Percentiles rank a stretch among this genome's conserved stretches.
These are phyloP conservation scores for Clavelina lepadiformis DNA, from an alignment of 23 tunicate species.

Conservation along the genomic window DNA sequence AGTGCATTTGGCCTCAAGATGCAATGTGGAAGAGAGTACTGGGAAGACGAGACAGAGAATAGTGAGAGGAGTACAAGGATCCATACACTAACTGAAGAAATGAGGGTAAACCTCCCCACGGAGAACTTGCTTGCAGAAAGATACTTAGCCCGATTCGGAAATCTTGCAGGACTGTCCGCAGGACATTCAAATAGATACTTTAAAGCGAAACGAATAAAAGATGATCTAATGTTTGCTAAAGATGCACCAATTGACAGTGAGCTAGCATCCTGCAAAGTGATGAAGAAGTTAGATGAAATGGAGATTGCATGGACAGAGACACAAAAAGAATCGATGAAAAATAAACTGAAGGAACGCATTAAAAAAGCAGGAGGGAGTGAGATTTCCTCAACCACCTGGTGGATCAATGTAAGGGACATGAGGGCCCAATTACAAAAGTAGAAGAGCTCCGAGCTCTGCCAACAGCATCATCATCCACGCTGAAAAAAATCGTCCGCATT, in stretches of 20 bases:
- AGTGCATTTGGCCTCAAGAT: neutral
- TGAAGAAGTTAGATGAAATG: conserved; percentile 6
- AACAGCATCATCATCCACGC: neutral
- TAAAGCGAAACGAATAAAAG: conserved; percentile 14
- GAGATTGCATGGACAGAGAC: neutral
- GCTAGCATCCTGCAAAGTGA: neutral
- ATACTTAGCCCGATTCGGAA: conserved; percentile 10
- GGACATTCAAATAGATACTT: conserved; percentile 3
- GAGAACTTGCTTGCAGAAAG: conserved; percentile 6
- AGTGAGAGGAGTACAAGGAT: too few relatives aligned
- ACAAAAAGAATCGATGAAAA: conserved; percentile 1
- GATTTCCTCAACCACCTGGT: conserved; percentile 6
- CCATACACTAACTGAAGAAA: neutral
- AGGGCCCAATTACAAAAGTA: conserved; percentile 6
- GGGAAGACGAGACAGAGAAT: neutral
- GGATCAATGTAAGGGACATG: conserved; percentile 5
- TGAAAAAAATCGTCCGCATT: neutral
- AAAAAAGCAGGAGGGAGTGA: neutral
- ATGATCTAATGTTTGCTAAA: conserved; percentile 3
- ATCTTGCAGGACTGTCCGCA: conserved; percentile 11
- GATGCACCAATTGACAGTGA: neutral
- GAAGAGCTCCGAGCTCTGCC: neutral
- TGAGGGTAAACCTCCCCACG: neutral
- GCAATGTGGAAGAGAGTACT: neutral
- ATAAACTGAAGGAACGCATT: neutral